A percentile compares a stretch with the other conserved stretches of the same genome.
Evolutionary conservation across 2,888 invertebrate genomes (phyloP).

Genomic region (Ephialtes manifestator): DNA sequence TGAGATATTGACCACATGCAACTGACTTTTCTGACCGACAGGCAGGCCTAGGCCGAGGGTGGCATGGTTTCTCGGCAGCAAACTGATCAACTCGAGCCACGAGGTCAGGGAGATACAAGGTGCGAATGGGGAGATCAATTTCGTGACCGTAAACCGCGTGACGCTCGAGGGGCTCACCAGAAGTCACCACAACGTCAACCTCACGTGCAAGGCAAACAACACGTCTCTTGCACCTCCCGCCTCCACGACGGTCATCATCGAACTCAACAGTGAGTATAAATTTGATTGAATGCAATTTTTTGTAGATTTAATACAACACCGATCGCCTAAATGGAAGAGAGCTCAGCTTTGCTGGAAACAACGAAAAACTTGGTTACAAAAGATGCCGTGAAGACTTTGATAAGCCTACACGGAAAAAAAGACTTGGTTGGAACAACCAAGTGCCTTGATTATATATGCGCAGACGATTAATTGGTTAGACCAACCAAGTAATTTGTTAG

Average conservation of each 20-base stretch:
- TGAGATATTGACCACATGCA: slow-evolving; percentile 52
- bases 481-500: too few species aligned
- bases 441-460: too few species aligned
- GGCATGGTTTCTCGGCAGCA: slow-evolving; percentile 94
- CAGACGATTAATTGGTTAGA: too few species aligned
- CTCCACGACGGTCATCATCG: slow-evolving; percentile 93
- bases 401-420: too few species aligned
- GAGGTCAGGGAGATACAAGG: slow-evolving; percentile 88
- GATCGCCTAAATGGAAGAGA: not conserved
- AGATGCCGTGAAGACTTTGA: too few species aligned
- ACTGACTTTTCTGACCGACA: slow-evolving; percentile 79
- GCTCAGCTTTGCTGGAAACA: too few species aligned
- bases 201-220: slow-evolving; percentile 95
- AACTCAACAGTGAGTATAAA: slow-evolving; percentile 93
- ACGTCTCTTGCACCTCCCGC: slow-evolving; percentile 93
- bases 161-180: slow-evolving; percentile 93
- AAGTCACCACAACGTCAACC: slow-evolving; percentile 93
- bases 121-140: slow-evolving; percentile 86
- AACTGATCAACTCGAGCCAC: slow-evolving; percentile 93
- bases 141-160: slow-evolving; percentile 93
- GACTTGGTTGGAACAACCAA: too few species aligned
- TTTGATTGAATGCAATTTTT: not conserved
- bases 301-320: not conserved
- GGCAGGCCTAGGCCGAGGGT: slow-evolving; percentile 93
- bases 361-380: too few species aligned